Evolutionary conservation across 2,113 vertebrate genomes (phyloP), one percentile per base, ranked within the genome.

Genomic region (Cheirogaleus medius): DNA sequence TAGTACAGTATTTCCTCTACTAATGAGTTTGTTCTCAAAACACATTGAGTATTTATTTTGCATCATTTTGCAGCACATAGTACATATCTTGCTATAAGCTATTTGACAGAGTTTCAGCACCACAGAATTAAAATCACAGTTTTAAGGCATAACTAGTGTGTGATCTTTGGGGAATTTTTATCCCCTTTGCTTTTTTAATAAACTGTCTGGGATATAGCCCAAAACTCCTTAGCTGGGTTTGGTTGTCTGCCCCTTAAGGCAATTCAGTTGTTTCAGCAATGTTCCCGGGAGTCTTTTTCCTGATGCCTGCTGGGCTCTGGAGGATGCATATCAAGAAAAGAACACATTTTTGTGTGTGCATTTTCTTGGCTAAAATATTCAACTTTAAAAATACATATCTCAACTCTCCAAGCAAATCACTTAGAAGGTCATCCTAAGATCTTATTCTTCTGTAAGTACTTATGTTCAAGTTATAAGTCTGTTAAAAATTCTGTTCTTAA

Each of bases 61-160:
- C 90, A 96, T 98, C 95, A 21, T 90, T 96, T 97, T 95, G 69
- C 17, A 81, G 44, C 29, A 37, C 60, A n/a, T 52, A 68, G 94
- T n/a, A 68, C 89, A 92, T 84, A 91, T 95, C 96, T 96, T 23
- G 42, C 78, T 0, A 0, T 49, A 5, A 3, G 96, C 98, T 92
- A 54, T 8, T 97, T 64, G 87, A 88, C 87, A 64, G 82, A 39
- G 85, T 49, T 0, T 85, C 96, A 96, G 96, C 89, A 96, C 96
- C 95, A 71, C 64, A 90, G 92, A 97, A 34, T 97, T 98, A 96
- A 97, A 91, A 95, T 77, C 56, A 74, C 74, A n/a, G 37, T 94
- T 92, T 92, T 94, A 97, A 97, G 94, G 47, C 78, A 47, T 84
- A 96, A 78, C 76, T 95, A 37, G 63, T 90, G 44, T 90, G 89